These are phyloP conservation scores for Archilochus colubris DNA, from an alignment of 2,113 vertebrate species.

Conservation along the genomic window DNA sequence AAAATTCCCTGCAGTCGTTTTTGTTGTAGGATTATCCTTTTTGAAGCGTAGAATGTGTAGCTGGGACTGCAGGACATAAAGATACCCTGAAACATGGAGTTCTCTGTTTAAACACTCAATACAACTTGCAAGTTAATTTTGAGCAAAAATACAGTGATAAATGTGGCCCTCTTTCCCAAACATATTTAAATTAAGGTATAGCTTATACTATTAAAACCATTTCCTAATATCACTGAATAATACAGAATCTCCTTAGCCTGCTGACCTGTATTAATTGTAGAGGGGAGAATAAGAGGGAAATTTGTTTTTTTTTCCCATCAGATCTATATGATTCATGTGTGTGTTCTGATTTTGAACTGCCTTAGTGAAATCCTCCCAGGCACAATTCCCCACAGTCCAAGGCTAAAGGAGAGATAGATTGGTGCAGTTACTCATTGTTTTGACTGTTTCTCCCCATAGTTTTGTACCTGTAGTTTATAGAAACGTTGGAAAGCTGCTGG, in stretches of 20 bases:
- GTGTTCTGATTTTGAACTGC: not conserved
- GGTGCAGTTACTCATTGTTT: not conserved
- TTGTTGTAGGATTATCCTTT: not conserved
- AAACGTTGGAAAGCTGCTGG: not conserved
- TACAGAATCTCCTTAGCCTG: not conserved
- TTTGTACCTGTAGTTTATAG: not conserved
- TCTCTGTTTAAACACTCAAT: not conserved
- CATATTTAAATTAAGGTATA: not conserved
- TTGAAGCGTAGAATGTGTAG: not conserved
- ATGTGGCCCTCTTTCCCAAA: not conserved
- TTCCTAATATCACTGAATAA: not conserved
- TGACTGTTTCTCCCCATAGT: not conserved
- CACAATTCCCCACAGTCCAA: not conserved
- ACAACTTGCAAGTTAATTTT: not conserved
- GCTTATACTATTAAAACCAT: not conserved
- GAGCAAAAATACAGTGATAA: not conserved
- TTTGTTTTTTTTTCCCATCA: not conserved
- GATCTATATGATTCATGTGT: not conserved
- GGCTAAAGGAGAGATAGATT: not conserved
- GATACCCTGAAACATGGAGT: not conserved
- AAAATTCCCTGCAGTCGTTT: not conserved
- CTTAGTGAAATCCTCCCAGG: not conserved
- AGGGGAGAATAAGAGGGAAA: not conserved
- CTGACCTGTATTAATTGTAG: not conserved
- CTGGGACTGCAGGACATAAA: not conserved